Evolutionary conservation across 2,888 invertebrate genomes (phyloP).

Genomic region (Taphrorychus bicolor): DNA sequence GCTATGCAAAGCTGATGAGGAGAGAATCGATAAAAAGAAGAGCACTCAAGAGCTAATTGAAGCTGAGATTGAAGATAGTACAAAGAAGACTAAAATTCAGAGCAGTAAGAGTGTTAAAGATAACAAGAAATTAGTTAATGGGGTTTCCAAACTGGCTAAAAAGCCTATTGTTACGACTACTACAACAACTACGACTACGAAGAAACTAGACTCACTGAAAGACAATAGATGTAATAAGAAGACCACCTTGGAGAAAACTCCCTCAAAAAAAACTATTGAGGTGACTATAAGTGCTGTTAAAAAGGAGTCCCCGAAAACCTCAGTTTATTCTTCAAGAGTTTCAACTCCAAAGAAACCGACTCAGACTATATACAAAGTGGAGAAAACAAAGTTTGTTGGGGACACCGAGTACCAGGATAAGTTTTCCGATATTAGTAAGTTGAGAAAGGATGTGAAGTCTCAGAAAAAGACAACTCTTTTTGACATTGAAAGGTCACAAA

Average conservation of each 20-base stretch:
- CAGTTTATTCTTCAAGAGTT: conserved; percentile 15
- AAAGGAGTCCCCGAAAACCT: background rate
- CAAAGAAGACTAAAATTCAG: background rate
- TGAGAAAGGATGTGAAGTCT: conserved; percentile 19
- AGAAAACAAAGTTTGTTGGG: conserved; percentile 42
- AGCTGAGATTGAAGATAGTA: conserved; percentile 41
- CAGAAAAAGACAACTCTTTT: conserved; percentile 39
- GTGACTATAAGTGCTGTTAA: background rate
- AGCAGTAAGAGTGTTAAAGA: conserved; percentile 15
- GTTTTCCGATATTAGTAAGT: conserved; percentile 42
- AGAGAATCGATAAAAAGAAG: conserved; percentile 43
- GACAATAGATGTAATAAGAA: conserved; percentile 12
- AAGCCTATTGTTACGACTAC: background rate
- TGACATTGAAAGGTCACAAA: conserved; percentile 46
- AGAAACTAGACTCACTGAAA: conserved; percentile 25
- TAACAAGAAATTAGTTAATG: conserved; percentile 1
- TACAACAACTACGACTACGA: conserved; percentile 8
- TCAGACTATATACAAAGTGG: conserved; percentile 39
- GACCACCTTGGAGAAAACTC: background rate
- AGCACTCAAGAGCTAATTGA: conserved; percentile 43
- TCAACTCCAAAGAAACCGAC: conserved; percentile 26
- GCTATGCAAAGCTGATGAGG: conserved; percentile 52
- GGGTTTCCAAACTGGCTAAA: background rate
- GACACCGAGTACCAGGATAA: conserved; percentile 46
- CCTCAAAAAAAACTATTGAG: conserved; percentile 21